A percentile compares a stretch with the other conserved stretches of the same genome.
Conservation (phyloP, 2,888 invertebrate genomes). For the Yponomeuta cagnagella region DNA sequence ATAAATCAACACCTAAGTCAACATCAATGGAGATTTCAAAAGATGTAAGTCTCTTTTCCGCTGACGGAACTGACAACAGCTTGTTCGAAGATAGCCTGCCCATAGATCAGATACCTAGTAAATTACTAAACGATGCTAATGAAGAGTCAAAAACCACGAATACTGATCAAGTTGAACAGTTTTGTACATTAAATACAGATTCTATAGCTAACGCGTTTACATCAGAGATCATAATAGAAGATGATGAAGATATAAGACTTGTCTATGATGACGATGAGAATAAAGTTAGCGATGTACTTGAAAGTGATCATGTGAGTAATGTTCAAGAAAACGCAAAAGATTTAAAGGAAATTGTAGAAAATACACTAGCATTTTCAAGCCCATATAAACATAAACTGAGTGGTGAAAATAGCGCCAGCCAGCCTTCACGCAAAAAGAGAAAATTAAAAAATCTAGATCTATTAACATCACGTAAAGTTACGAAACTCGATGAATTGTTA, state of each 20-base stretch:
- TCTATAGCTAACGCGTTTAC: conserved; percentile 51
- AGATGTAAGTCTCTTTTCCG: conserved; percentile 44
- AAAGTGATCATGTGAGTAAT: conserved; percentile 23
- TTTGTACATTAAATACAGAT: conserved; percentile 37
- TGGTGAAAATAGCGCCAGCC: not conserved
- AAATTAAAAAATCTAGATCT: not conserved
- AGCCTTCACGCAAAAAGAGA: not conserved
- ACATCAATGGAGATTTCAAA: not conserved
- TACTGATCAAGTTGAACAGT: conserved; percentile 10
- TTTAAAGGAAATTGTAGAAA: conserved; percentile 3
- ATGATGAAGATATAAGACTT: conserved; percentile 57
- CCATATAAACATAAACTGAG: not conserved
- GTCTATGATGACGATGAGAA: conserved; percentile 48
- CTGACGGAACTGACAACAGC: conserved; percentile 68
- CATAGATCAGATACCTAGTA: conserved; percentile 66
- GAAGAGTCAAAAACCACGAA: conserved; percentile 19
- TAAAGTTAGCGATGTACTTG: conserved; percentile 14
- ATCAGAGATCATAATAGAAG: conserved; percentile 37
- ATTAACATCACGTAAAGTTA: not conserved
- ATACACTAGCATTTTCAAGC: conserved; percentile 12
- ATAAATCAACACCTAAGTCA: not conserved
- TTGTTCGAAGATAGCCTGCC: conserved; percentile 77
- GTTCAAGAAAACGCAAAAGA: conserved; percentile 20
- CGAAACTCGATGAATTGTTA: not conserved
- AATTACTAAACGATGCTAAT: conserved; percentile 54